Evolutionary conservation across 2,888 invertebrate species (phyloP).

Genomic region (Tipula vernalis): DNA sequence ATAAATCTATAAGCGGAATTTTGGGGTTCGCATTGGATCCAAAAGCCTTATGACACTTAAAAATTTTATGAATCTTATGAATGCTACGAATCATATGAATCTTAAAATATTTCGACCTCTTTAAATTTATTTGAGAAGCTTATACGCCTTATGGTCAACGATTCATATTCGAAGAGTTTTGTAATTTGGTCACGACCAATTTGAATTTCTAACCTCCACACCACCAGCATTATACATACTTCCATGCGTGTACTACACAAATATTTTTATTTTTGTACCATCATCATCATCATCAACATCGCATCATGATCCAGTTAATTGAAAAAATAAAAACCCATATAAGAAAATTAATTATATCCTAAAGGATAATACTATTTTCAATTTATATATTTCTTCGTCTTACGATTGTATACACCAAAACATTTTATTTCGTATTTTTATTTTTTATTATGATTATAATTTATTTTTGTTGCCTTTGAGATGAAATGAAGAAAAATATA

Average conservation of each 20-base stretch:
- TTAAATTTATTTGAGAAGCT: no score
- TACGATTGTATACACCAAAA: neutral
- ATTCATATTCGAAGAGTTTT: no score
- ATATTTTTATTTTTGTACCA: neutral
- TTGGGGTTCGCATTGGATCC: no score
- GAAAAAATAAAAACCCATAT: neutral
- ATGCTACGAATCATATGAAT: no score
- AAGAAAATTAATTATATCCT: conserved; percentile 4
- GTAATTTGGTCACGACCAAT: no score
- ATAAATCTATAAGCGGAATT: no score
- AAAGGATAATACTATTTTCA: neutral
- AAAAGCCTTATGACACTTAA: no score
- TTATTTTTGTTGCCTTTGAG: neutral
- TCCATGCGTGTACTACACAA: neutral
- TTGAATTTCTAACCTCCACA: no score
- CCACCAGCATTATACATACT: neutral
- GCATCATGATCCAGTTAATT: neutral
- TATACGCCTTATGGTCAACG: no score
- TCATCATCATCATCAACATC: neutral
- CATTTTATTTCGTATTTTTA: neutral
- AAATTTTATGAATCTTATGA: no score
- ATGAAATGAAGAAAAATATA: neutral
- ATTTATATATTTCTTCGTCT: neutral
- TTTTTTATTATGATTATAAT: neutral
- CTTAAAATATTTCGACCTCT: no score